These are phyloP conservation scores for Athene cunicularia DNA, from an alignment of 2,113 vertebrate species.

Conservation along the genomic window DNA sequence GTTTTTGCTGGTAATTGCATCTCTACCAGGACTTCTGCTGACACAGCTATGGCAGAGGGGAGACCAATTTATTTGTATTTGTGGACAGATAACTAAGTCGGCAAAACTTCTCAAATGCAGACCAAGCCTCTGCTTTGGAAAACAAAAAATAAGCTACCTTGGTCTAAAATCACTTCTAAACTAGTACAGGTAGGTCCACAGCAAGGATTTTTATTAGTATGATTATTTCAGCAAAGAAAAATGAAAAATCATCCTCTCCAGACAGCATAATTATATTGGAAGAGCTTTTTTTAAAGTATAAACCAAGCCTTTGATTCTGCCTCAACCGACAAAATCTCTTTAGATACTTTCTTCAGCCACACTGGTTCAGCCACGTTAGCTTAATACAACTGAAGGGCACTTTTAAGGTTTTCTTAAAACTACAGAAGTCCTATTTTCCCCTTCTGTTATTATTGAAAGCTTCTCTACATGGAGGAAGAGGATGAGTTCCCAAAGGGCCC, in stretches of 20 bases:
- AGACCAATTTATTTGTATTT: not conserved
- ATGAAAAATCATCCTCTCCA: constrained; percentile 4
- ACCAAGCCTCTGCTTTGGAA: not conserved
- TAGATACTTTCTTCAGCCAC: not conserved
- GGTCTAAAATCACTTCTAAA: not conserved
- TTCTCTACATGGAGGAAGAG: not conserved
- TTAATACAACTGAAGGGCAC: not conserved
- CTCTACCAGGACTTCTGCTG: constrained; percentile 7
- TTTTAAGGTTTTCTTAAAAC: not conserved
- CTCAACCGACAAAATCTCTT: not conserved
- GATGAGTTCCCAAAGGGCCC: not conserved
- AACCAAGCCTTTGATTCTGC: constrained; percentile 19
- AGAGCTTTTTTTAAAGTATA: not conserved
- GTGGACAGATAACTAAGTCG: not conserved
- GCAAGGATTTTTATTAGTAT: not conserved
- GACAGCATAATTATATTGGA: not conserved
- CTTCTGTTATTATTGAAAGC: not conserved
- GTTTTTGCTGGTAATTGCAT: not conserved
- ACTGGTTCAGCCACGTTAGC: not conserved
- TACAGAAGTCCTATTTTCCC: not conserved
- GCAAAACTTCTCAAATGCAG: not conserved
- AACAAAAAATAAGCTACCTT: not conserved
- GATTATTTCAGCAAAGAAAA: not conserved
- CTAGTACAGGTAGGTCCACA: not conserved
- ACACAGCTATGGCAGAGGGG: not conserved